Conservation (phyloP, 2,113 vertebrate genomes). For the Falco punctatus region DNA sequence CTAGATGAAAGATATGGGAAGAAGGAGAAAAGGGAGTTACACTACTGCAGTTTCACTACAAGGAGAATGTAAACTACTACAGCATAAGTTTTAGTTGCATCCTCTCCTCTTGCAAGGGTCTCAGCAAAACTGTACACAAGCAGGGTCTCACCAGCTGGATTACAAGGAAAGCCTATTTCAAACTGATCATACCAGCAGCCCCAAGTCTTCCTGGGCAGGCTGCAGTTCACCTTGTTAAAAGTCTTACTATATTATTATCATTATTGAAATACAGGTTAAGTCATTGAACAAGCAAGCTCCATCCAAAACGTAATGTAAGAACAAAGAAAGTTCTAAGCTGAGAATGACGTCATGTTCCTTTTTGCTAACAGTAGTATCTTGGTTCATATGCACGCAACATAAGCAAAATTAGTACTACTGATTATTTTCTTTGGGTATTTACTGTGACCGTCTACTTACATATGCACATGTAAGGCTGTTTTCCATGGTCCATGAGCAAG, state of each 20-base stretch:
- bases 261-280: not conserved
- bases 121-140: not conserved
- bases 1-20: not conserved
- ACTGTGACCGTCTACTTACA: not conserved
- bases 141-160: not conserved
- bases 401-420: not conserved
- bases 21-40: not conserved
- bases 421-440: not conserved
- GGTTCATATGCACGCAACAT: not conserved
- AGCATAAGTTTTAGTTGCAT: not conserved
- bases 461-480: fast-evolving
- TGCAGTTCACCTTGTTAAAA: not conserved
- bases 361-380: not conserved
- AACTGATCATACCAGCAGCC: not conserved
- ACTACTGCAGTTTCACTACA: not conserved
- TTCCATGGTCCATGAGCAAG: fast-evolving
- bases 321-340: not conserved
- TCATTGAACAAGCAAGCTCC: not conserved
- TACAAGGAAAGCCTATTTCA: not conserved
- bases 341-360: not conserved
- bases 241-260: not conserved
- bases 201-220: not conserved
- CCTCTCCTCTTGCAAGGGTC: not conserved
- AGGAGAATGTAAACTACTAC: not conserved
- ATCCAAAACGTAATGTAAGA: fast-evolving